Evolutionary conservation across 2,797 vertebrate genomes (phyloP), one percentile per base, ranked within the genome.

Genomic region (Alcedo atthis): DNA sequence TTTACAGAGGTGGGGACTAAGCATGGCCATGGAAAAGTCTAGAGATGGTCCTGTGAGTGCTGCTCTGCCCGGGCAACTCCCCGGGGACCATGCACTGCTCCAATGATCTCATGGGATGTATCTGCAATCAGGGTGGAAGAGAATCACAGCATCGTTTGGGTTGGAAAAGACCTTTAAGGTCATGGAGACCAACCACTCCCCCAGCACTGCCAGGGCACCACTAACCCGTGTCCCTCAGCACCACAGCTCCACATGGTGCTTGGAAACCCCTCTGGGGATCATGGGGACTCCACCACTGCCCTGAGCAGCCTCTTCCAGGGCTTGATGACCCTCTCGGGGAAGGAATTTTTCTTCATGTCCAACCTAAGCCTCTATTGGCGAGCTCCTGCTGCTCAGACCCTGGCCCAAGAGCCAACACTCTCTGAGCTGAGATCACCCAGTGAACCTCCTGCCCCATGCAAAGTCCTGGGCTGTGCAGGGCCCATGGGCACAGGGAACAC

Each of bases 61-160:
- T 42, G 88, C 74, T 57, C 54, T 78, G 69, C 80, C 68, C 4
- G 0, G 63, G 55, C 82, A 33, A 76, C 83, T 68, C 77, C 69
- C 77, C 19, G 2, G 81, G 76, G 61, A 67, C 18, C 43, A 1
- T 0, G 1, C 7, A 0, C 1, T 15, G 49, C 76, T 55, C 73
- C 2, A 1, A 35, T 46, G 15, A 5, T 7, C 22, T 12, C 57
- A 3, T 1, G 53, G 42, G 77, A 37, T 14, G 26, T 3, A 12
- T 15, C 86, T 9, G 16, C 5, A 24, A 6, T 24, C 61, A 4
- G 49, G 35, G 51, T 21, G 54, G 54, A 32, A 21, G 30, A 55
- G 54, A 32, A 55, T 32, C 54, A 55, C 54, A 55, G 54, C 21
- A 55, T 32, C 5, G 7, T 32, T 32, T 32, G n/a, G n/a, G 54